Evolutionary conservation across 2,113 vertebrate species (phyloP), one percentile per base, ranked within the genome.

Genomic region (Heterotilapia buettikoferi): DNA sequence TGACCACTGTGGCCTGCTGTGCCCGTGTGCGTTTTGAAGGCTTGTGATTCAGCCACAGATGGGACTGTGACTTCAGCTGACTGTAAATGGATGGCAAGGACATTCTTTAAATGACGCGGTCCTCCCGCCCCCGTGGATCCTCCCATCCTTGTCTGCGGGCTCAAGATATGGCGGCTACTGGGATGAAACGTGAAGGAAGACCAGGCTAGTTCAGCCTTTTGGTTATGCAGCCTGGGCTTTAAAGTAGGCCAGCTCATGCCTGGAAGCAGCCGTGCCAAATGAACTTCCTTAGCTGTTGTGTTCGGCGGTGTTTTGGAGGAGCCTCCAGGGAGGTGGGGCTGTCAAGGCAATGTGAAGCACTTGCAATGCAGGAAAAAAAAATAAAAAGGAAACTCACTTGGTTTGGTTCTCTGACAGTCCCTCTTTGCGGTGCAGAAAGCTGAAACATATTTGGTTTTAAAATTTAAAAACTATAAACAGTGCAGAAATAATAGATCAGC

Each of bases 231-330:
- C 36, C 80, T 80, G 82, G 86, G 85, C n/a, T 85, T 86, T 81
- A 93, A 96, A 96, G 87, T 96, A 95, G 96, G 96, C 87, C 94
- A 95, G 89, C 89, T 84, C 88, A 79, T 94, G 94, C 94, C 94
- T 91, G 85, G 85, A 82, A 96, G 94, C 93, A 56, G 73, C 80
- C 45, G 33, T 90, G 93, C 92, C 93, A 92, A 93, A 93, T 93
- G 91, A 95, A 91, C 94, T 88, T 93, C 90, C 86, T 90, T 84
- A 63, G 82, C 88, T 5, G 81, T 83, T 82, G 88, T 86, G 80
- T 88, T 84, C 84, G 92, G 90, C 88, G 79, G 83, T 54, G 78
- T 90, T 93, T 92, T 89, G 83, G 87, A 88, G 89, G 33, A 85
- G 86, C 87, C 92, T 84, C 57, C 45, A n/a, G 93, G 92, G 93